Evolutionary conservation across 1,140 invertebrate genomes (phyloP).

Genomic region (Pseudomyrmex flavicornis): DNA sequence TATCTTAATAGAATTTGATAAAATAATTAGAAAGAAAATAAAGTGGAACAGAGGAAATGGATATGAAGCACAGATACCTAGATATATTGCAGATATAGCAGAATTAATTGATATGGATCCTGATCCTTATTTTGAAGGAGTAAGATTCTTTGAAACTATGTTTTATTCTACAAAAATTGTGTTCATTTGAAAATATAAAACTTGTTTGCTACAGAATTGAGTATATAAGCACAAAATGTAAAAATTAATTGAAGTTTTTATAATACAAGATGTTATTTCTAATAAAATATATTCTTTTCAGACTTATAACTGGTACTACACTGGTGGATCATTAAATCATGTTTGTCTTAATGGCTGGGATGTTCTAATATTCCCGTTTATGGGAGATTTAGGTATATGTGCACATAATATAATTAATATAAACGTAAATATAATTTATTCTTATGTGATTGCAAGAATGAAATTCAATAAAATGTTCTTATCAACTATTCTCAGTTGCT

Average conservation of each 20-base stretch:
- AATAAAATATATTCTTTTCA: constrained; percentile 64
- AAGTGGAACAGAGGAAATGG: constrained; percentile 62
- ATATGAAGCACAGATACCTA: constrained; percentile 70
- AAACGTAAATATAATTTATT: constrained; percentile 27
- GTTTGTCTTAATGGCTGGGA: constrained; percentile 67
- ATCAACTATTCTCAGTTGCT: constrained; percentile 71
- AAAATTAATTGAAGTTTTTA: too few relatives aligned
- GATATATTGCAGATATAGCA: constrained; percentile 78
- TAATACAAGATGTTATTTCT: constrained; percentile 22
- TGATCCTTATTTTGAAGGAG: constrained; percentile 82
- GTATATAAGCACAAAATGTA: too few relatives aligned
- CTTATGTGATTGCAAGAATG: background rate
- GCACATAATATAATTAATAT: constrained; percentile 29
- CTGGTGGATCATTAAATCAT: constrained; percentile 78
- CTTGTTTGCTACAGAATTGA: background rate
- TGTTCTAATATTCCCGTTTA: constrained; percentile 81
- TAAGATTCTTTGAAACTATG: constrained; percentile 60
- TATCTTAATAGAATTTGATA: constrained; percentile 62
- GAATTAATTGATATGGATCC: constrained; percentile 81
- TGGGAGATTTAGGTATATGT: constrained; percentile 76
- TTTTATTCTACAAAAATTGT: background rate
- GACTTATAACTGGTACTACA: constrained; percentile 84
- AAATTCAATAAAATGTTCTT: background rate
- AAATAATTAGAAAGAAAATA: constrained; percentile 67
- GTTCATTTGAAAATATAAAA: constrained; percentile 3